Base-by-base conservation (phyloP, 2,888 invertebrate species). In the Cremastinae sp. region DNA sequence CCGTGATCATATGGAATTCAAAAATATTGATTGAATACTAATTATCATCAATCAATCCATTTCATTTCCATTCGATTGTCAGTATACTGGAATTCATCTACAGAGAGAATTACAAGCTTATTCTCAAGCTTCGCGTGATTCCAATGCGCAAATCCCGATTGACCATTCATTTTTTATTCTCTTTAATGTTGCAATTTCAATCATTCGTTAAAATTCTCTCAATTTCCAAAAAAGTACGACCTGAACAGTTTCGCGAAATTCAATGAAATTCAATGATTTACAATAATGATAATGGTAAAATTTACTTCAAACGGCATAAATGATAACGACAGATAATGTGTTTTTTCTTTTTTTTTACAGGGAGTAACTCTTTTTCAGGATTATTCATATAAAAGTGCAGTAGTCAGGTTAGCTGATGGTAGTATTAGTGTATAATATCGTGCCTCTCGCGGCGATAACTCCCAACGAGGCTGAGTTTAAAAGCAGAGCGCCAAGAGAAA, bases 381-480 rank as follows among this genome's bases (percentile, higher is more conserved):
- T 71, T 62, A 41, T 65, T 45, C 10, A n/a, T 35, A 49, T 9
- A n/a, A 59, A 56, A 62, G 69, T 69, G 51, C 43, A 51, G 20
- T 35, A 43, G 47, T 37, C 18, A 45, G 18, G 37, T 56, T 66
- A 66, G 20, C 43, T 45, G 10, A n/a, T n/a, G n/a, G 64, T 35
- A 28, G 62, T 56, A 0, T 45, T 53, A 45, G 66, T 14, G 49
- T 65, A 66, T 71, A 61, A 66, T 71, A 66, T 43, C 55, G 62
- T 65, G 53, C 59, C 75, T 49, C 56, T 69, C 65, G 74, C 37
- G 28, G 28, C 73, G 64, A 70, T 71, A 74, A 74, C 58, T 74
- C 68, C 20, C 10, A 41, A n/a, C 59, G 62, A 65, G 66, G 56
- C 64, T 72, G 28, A 66, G 66, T 68, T 64, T 65, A 77, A 77